Conservation (phyloP, 2,113 vertebrate genomes). For the Amblyornis subalaris region DNA sequence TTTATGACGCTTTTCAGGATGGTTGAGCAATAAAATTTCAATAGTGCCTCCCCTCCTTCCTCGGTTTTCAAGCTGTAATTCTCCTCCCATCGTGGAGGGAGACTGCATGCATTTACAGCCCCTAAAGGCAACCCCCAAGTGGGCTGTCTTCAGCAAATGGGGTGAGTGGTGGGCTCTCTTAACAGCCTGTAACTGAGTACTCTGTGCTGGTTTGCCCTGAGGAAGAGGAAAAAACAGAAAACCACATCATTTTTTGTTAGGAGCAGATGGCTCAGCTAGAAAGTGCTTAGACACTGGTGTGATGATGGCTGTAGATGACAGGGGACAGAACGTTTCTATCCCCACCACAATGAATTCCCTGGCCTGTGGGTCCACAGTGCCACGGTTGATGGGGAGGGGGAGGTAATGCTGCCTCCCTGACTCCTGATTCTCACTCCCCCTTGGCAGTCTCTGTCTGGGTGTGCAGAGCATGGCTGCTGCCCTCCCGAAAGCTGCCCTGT, state of each 20-base stretch:
- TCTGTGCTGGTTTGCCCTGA: neutral
- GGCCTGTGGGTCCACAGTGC: neutral
- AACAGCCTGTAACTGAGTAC: neutral
- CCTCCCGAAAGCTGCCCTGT: fast-evolving
- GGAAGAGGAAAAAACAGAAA: neutral
- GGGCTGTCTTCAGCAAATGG: neutral
- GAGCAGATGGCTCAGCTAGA: neutral
- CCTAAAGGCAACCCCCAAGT: neutral
- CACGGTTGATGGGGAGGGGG: fast-evolving
- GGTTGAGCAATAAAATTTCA: neutral
- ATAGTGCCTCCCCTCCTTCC: neutral
- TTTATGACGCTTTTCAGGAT: neutral
- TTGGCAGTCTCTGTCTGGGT: neutral
- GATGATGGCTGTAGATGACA: neutral
- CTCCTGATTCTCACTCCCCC: fast-evolving
- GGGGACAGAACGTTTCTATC: neutral
- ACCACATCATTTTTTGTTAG: neutral
- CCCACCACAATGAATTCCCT: neutral
- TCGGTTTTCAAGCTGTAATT: neutral
- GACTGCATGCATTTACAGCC: neutral
- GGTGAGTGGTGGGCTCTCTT: neutral
- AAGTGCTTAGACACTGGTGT: fast-evolving
- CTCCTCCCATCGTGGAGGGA: fast-evolving
- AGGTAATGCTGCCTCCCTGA: neutral
- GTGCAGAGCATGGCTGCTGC: neutral